Base-by-base conservation (phyloP, 2,113 vertebrate genomes). In the Lanius ludovicianus region DNA sequence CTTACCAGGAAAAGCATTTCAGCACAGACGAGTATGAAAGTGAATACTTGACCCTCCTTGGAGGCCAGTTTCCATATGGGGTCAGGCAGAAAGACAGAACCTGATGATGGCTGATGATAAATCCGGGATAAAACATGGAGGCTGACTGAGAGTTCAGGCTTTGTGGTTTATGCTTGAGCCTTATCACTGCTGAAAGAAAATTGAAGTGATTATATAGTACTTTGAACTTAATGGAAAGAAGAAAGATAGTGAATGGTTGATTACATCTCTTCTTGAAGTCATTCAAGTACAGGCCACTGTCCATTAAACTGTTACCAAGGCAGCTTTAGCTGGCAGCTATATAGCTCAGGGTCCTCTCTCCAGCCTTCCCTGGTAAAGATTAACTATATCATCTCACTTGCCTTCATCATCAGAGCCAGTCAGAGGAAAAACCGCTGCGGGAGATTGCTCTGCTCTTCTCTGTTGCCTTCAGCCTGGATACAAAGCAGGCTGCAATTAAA, bases 221-320 rank as follows among this genome's bases (percentile, higher is more conserved):
- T 98, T 97, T 96, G 94, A 96, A 94, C 73, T 91, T 78, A 94
- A 81, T 89, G 71, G 89, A 93, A 90, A 73, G 70, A 82, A 84
- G 49, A 83, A 96, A 97, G 81, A 65, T 79, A 93, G 73, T 1
- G 4, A 88, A 86, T 92, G 81, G 87, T 44, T 96, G 91, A 94
- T 90, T 70, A 90, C 33, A 81, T 93, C 71, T 92, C 44, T 35
- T 91, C 79, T 78, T 91, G 84, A 95, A 96, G 78, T 77, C 42
- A 35, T 95, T 96, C 57, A 71, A 89, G 44, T 74, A 68, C 44
- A 89, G 73, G 67, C 56, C 41, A 31, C 77, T 90, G 69, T 53
- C 88, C 75, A 75, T 68, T 69, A 81, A 95, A 89, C 71, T 81
- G 65, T 57, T 96, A 69, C 82, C 67, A 63, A 42, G 71, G 60